Evolutionary conservation across 30 jellyfish, hydroid and myxozoan species (phyloP), one percentile per base, ranked within the genome.

Genomic region (Aurelia aurita): DNA sequence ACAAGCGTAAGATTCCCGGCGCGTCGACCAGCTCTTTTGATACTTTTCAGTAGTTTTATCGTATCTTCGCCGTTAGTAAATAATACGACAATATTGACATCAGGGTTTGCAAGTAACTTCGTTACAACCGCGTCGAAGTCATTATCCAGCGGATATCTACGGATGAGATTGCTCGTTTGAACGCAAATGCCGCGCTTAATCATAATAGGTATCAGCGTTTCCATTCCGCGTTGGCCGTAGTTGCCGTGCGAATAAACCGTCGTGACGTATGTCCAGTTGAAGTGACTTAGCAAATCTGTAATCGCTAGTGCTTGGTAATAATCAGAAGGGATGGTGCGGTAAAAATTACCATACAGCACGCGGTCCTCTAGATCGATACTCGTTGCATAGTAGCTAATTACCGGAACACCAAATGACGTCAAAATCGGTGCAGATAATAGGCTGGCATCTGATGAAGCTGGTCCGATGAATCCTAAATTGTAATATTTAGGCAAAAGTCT

Each of bases 321-420:
- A 65, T 91, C 90, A 5, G 98, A 86, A 19, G 96, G 98, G 15
- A 87, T 84, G 51, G 92, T 91, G 47, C 97, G 95, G 71, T 21
- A 86, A 63, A 86, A 86, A 45, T 86, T 86, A 25, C 29, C 71
- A 77, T 74, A 72, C 34, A 23, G 14, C 9, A 58, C 81, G 15
- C 79, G 73, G 86, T 86, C 74, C 28, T 72, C 90, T 25, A 86
- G 51, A 12, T 59, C 78, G 14, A 79, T 43, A 22, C 95, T 86
- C 21, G 95, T 68, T 5, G 95, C 95, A 20, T 69, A 18, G 55
- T 81, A 69, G 70, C 95, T 86, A 19, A 86, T 47, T 55, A 86
- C 74, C 21, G 95, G 77, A 35, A 79, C 28, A 21, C 87, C 45
- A 19, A 61, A 63, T 7, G 74, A 75, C 47, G 74, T 74, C 78